Conservation (phyloP, 2,888 invertebrate genomes). For the Laspeyria flexula region DNA sequence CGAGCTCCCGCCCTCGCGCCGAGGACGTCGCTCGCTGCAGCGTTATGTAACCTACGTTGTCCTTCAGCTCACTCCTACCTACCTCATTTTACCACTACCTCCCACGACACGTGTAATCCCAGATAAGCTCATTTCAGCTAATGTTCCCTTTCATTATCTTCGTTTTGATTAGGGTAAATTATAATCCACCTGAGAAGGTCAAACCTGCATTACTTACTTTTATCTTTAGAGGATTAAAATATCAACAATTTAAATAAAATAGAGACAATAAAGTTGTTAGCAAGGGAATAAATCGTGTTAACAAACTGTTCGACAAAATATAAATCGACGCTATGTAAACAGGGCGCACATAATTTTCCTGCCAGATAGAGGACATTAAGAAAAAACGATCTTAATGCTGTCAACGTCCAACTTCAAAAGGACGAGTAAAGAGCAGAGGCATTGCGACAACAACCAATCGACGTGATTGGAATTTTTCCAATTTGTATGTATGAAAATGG, state of each 20-base stretch:
- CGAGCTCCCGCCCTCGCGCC: slow-evolving; percentile 60
- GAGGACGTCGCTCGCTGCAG: slow-evolving; percentile 70
- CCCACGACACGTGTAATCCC: slow-evolving; percentile 18
- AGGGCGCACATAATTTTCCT: slow-evolving; percentile 28
- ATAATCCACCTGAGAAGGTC: neutral
- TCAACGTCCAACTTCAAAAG: slow-evolving; percentile 38
- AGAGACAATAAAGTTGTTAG: neutral
- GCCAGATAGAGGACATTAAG: slow-evolving; percentile 34
- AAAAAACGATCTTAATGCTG: slow-evolving; percentile 36
- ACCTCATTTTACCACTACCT: slow-evolving; percentile 19
- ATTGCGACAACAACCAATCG: slow-evolving; percentile 20
- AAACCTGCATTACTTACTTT: neutral
- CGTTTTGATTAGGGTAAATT: slow-evolving; percentile 1
- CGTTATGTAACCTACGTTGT: slow-evolving; percentile 65
- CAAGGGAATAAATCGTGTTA: slow-evolving; percentile 14
- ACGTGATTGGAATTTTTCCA: slow-evolving; percentile 35
- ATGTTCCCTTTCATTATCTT: neutral
- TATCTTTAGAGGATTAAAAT: neutral
- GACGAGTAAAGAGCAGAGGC: slow-evolving; percentile 24
- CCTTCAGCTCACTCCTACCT: slow-evolving; percentile 42
- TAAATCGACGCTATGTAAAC: slow-evolving; percentile 19
- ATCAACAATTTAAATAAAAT: neutral
- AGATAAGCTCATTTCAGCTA: neutral
- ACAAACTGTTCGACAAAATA: slow-evolving; percentile 18
- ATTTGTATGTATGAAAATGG: slow-evolving; percentile 13